Evolutionary conservation across 2,888 invertebrate species (phyloP).

Genomic region (Leptothorax acervorum): DNA sequence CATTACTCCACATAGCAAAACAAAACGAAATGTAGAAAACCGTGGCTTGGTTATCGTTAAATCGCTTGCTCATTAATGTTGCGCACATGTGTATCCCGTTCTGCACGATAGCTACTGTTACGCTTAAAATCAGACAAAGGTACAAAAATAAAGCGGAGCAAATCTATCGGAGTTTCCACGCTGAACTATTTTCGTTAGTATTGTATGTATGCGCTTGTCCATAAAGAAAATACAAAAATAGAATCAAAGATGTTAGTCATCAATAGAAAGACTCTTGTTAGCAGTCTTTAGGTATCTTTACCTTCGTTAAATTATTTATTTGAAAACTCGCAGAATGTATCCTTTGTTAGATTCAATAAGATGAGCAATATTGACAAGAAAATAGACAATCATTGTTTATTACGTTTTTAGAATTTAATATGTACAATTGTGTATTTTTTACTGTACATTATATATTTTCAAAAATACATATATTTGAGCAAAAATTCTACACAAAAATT

Average conservation of each 20-base stretch:
- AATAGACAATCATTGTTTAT: background rate
- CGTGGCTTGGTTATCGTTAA: background rate
- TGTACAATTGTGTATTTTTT: background rate
- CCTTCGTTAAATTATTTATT: background rate
- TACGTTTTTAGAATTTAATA: background rate
- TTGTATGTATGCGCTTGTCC: background rate
- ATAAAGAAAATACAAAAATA: conserved; percentile 1
- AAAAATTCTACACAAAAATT: background rate
- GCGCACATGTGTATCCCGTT: background rate
- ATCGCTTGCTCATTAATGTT: conserved; percentile 18
- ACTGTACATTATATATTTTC: background rate
- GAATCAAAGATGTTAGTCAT: background rate
- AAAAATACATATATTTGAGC: background rate
- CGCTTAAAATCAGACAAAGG: conserved; percentile 22
- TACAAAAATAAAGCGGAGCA: conserved; percentile 23
- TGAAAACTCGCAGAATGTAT: background rate
- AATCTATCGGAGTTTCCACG: background rate
- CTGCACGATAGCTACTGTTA: background rate
- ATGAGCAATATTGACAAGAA: background rate
- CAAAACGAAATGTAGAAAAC: background rate
- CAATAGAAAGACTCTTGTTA: background rate
- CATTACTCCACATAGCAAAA: background rate
- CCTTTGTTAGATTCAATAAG: background rate
- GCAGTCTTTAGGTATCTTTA: background rate
- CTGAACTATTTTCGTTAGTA: conserved; percentile 7